A percentile compares a stretch with the other conserved stretches of the same genome.
Conservation (phyloP, 37 sponge, comb jelly and placozoan genomes). For the Cladorhizidae sp. region DNA sequence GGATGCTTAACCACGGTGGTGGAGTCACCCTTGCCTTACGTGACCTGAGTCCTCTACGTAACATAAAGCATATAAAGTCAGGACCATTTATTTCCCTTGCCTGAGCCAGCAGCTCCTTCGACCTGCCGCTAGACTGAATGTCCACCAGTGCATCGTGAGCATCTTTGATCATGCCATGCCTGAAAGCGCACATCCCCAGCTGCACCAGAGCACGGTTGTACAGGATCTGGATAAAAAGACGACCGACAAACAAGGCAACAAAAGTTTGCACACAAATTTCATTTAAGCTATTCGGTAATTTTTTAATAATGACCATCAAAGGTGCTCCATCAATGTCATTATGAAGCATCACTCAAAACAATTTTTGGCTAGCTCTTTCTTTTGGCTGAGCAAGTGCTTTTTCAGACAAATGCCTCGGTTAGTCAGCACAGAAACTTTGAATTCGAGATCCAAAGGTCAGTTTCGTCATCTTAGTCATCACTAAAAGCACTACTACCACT, state of each 20-base stretch:
- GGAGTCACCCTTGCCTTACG: no score
- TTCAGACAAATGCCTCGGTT: background rate
- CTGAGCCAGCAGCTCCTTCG: constrained; percentile 97
- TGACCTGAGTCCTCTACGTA: no score
- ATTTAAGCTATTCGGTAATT: no score
- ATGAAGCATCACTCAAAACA: background rate
- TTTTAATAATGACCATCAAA: no score
- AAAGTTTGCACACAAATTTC: no score
- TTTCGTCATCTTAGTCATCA: background rate
- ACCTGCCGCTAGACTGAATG: constrained; percentile 88
- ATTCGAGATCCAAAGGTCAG: background rate
- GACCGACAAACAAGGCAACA: background rate
- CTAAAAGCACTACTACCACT: no score
- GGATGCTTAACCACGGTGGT: no score
- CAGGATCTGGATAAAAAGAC: constrained; percentile 69
- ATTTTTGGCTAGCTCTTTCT: background rate
- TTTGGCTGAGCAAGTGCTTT: no score
- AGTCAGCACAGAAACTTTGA: background rate
- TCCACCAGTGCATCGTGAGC: constrained; percentile 94
- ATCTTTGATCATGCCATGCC: constrained; percentile 94
- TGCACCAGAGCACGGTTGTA: constrained; percentile 96
- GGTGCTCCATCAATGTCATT: no score
- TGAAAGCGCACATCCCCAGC: constrained; percentile 99
- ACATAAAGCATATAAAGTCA: no score
- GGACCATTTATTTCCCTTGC: constrained; percentile 25